Base-by-base conservation (phyloP, 2,888 invertebrate species). In the Euspilapteryx auroguttella region DNA sequence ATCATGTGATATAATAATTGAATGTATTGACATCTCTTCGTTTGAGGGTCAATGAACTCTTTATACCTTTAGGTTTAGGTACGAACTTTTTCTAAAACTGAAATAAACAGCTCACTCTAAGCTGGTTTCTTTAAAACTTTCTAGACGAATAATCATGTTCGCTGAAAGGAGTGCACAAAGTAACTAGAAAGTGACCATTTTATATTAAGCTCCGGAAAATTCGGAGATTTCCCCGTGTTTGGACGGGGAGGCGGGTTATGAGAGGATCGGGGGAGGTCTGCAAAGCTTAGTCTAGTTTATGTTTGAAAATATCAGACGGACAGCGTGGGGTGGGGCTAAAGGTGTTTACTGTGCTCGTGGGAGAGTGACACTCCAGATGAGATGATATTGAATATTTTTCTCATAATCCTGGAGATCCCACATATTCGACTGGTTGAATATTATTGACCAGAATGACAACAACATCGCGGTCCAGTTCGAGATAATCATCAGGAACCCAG, bases 361-460 rank as follows among this genome's bases (percentile, higher is more conserved):
- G 73, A 73, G 48, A 52, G 52, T 47, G 55, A 21, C 17, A 23
- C 25, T 31, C 22, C 17, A 12, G 9, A 50, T 63, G 66, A 64
- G 66, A 73, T 69, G 68, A 73, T 69, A 71, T 69, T 69, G 68
- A 62, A 53, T 59, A 64, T 71, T 69, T 69, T 69, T 69, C n/a
- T n/a, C n/a, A n/a, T n/a, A n/a, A n/a, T n/a, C n/a, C n/a, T n/a
- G n/a, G n/a, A n/a, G n/a, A n/a, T n/a, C n/a, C n/a, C n/a, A n/a
- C n/a, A n/a, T n/a, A n/a, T n/a, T n/a, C n/a, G n/a, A n/a, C n/a
- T n/a, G n/a, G n/a, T n/a, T n/a, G n/a, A n/a, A n/a, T n/a, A n/a
- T n/a, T n/a, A n/a, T n/a, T n/a, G n/a, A n/a, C n/a, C n/a, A n/a
- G n/a, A n/a, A n/a, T n/a, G n/a, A n/a, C n/a, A n/a, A n/a, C n/a